Evolutionary conservation across 1,140 invertebrate species (phyloP), one percentile per base, ranked within the genome.

Genomic region (Heliconius eleuchia): DNA sequence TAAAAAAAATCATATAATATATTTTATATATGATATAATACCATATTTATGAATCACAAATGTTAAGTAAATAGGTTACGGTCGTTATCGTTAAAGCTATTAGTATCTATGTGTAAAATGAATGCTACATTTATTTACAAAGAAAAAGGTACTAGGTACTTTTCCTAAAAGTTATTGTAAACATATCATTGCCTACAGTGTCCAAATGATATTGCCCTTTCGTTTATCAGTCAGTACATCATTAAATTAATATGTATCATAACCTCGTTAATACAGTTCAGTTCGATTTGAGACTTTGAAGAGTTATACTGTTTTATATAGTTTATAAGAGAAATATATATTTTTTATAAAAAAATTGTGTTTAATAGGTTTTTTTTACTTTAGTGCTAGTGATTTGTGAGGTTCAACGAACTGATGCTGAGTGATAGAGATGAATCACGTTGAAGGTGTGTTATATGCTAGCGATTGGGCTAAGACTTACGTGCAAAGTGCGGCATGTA

Each of bases 101-200:
- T 52, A n/a, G 30, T 80, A 30, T 72, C 50, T 13, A 19, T 80
- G 30, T 73, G 19, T 66, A 76, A 73, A 76, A 57, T 27, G 11
- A 57, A 42, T 52, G 71, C 66, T 39, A 52, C 23, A 27, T 77
- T 77, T 77, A 71, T 79, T 71, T 60, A 73, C 74, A 73, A 70
- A 66, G 23, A 46, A 34, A 73, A 77, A 83, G 66, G n/a, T 77
- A 77, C 57, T 76, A 80, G 77, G 85, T 85, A 86, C 50, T 86
- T 86, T 86, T 86, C 85, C 85, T 75, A 78, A 66, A 81, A 76
- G 27, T 66, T 11, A 66, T 66, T 83, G 77, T 84, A 74, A 76
- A 73, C 60, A 57, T 57, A 34, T 57, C 57, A 74, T 79, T 79
- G 57, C 39, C 23, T 78, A 83, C 77, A 72, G 75, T 73, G 30